Evolutionary conservation across 64 coral and sea anemone species (phyloP), one percentile per base, ranked within the genome.

Genomic region (Anthopleura sola): DNA sequence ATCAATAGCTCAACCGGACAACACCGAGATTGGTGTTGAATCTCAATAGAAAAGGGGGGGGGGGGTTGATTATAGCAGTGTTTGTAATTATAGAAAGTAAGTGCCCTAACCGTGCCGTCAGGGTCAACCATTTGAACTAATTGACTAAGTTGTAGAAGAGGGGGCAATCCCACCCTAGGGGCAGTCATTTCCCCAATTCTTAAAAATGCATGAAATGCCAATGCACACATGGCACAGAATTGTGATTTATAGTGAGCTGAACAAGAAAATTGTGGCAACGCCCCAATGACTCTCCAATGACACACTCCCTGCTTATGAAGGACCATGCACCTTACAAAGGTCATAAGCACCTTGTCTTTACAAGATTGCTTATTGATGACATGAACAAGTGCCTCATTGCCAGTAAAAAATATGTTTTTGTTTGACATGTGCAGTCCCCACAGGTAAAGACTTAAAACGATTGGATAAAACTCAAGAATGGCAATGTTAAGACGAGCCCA

Each of bases 1-100:
- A 90, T 14, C 26, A 90, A 83, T n/a, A 34, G 36, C 60, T 84
- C 75, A 26, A 90, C 64, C 2, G 88, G 88, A 83, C 88, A 90
- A 48, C 44, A 37, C n/a, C 54, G 33, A 13, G 14, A 18, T 7
- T 69, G 80, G 8, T 40, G 33, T 20, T 36, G 17, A 39, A 84
- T 31, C 20, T 66, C 48, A n/a, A 90, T 3, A 29, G 81, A 74
- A 75, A 71, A 44, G n/a, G n/a, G n/a, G n/a, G n/a, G n/a, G 32
- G 34, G 32, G 49, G 17, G 46, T 53, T 37, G 57, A 66, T 90
- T 90, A 74, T 90, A 90, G 47, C 36, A 16, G 74, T 84, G 88
- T 74, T 90, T 90, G 49, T 46, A 90, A 56, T 85, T 49, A n/a
- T n/a, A 23, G 48, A 90, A 90, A 0, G 60, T 36, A 80, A 88